A percentile compares a stretch with the other conserved stretches of the same genome.
Conservation (phyloP, 2,113 vertebrate species). For the Prunella himalayana region DNA sequence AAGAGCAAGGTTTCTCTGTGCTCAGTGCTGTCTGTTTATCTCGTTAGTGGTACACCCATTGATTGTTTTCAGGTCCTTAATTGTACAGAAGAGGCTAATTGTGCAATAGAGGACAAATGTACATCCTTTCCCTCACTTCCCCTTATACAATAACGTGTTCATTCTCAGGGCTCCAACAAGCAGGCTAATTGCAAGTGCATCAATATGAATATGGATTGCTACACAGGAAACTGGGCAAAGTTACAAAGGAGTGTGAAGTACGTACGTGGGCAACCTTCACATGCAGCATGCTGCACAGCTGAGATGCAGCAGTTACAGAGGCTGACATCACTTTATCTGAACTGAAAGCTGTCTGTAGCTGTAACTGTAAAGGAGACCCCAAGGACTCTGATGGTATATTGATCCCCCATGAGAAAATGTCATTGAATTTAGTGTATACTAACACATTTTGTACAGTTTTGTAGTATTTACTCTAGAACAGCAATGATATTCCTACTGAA, state of each 20-base stretch:
- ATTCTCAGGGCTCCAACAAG: neutral
- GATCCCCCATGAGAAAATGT: neutral
- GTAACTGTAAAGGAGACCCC: neutral
- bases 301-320: neutral
- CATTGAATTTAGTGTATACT: neutral
- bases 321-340: neutral
- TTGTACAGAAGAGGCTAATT: neutral
- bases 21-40: neutral
- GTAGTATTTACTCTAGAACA: neutral
- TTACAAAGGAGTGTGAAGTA: neutral
- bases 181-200: neutral
- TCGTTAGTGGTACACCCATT: neutral
- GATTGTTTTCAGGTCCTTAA: neutral
- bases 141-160: neutral
- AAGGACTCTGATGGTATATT: neutral
- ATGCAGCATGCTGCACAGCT: neutral
- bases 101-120: neutral
- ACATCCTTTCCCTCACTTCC: neutral
- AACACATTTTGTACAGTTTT: neutral
- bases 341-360: neutral
- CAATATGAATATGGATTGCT: neutral
- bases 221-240: neutral
- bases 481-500: neutral
- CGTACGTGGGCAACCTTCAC: neutral
- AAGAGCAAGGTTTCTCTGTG: neutral